Evolutionary conservation across 2,113 vertebrate genomes (phyloP), one percentile per base, ranked within the genome.

Genomic region (Nyctereutes procyonoides): DNA sequence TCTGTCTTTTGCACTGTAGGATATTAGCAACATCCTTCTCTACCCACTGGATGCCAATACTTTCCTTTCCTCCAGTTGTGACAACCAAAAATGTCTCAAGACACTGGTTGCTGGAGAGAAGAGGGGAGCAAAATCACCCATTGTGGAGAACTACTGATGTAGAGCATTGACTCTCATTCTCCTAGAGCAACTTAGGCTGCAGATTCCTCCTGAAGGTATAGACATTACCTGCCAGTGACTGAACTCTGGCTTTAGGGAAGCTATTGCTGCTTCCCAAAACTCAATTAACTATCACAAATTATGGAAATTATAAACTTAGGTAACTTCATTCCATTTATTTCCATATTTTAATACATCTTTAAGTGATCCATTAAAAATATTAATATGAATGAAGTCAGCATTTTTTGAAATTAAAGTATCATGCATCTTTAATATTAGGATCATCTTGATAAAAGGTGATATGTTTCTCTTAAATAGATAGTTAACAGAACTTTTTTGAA

Each of bases 281-380:
- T 58, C 89, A 74, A 13, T 83, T 58, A 62, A 73, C 67, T 56
- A 38, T 80, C 84, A 63, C 1, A 71, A 87, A 90, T 43, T 58
- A 81, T 71, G 28, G 32, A 90, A 96, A 88, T 73, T 38, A 83
- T 60, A 83, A 93, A 73, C n/a, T 43, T 35, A 94, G 53, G 20
- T 63, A 82, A 80, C 4, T 71, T 77, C 20, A n/a, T 28, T 83
- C n/a, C 30, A 22, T 71, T 79, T 80, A 92, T 35, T 28, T 87
- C 22, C 5, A 38, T 67, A 79, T 69, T 81, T 92, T 77, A 87
- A 86, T 13, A 87, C 0, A 7, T 60, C 53, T 79, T 93, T 62
- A 90, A 85, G 74, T 51, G n/a, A 86, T 35, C 48, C 83, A 79
- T 90, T 97, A 73, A 79, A 89, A 95, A 74, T 88, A 60, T 71